Conservation (phyloP, 2,888 invertebrate genomes). For the Parelbella ahira region DNA sequence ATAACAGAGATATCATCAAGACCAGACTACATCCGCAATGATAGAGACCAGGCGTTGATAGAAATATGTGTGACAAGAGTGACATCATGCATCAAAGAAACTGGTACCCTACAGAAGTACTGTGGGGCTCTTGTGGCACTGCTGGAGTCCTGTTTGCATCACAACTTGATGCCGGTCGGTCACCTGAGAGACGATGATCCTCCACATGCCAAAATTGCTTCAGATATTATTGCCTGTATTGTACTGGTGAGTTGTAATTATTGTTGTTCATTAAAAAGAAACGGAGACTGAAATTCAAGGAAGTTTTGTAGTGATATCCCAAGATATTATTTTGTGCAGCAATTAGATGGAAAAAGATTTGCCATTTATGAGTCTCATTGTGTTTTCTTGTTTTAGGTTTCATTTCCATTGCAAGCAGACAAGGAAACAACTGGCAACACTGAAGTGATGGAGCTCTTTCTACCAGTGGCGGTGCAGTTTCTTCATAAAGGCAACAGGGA, state of each 20-base stretch:
- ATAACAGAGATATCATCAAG: conserved; percentile 91
- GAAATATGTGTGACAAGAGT: conserved; percentile 96
- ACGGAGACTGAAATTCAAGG: too few species aligned
- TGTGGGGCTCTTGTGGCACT: conserved; percentile 90
- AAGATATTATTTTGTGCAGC: too few species aligned
- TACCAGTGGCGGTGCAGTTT: conserved; percentile 95
- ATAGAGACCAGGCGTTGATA: conserved; percentile 96
- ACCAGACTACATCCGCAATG: conserved; percentile 90
- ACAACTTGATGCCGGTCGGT: conserved; percentile 89
- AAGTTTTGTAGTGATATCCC: too few species aligned
- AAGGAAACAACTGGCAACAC: conserved; percentile 82
- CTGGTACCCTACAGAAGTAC: conserved; percentile 91
- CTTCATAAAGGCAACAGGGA: conserved; percentile 94
- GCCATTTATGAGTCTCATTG: too few species aligned
- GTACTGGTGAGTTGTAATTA: conserved; percentile 86
- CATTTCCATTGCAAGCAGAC: conserved; percentile 67
- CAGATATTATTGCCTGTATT: conserved; percentile 96
- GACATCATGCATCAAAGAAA: conserved; percentile 94
- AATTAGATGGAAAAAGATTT: too few species aligned
- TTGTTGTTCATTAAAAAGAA: too few species aligned
- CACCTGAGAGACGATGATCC: conserved; percentile 90
- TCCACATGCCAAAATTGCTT: conserved; percentile 97
- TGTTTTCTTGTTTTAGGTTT: too few species aligned
- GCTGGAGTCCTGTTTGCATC: conserved; percentile 92
- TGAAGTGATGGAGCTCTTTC: conserved; percentile 87